A percentile compares a stretch with the other conserved stretches of the same genome.
Conservation (phyloP, 1,140 invertebrate species). For the Bacillus rossius region DNA sequence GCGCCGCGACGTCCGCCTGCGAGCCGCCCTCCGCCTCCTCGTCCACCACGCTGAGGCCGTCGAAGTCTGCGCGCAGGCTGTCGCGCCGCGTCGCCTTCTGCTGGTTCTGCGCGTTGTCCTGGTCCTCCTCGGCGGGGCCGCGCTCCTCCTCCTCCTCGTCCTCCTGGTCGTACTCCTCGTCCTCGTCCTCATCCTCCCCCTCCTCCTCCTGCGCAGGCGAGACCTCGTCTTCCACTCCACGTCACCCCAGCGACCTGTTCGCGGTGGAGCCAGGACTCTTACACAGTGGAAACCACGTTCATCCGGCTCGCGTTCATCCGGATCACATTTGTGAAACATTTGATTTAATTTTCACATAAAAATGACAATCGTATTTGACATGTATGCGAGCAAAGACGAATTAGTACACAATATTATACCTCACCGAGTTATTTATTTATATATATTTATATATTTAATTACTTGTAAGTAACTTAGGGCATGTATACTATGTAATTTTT, state of each 20-base stretch:
- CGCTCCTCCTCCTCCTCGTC: conserved; percentile 27
- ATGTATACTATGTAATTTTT: too few species aligned
- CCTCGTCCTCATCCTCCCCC: conserved; percentile 30
- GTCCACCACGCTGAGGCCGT: conserved; percentile 66
- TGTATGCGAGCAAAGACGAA: too few species aligned
- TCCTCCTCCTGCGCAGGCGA: conserved; percentile 37
- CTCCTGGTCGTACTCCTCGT: conserved; percentile 28
- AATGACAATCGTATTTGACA: too few species aligned
- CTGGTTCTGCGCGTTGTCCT: conserved; percentile 21
- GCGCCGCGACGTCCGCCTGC: not conserved
- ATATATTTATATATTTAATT: too few species aligned
- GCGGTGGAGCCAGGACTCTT: not conserved
- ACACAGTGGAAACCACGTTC: too few species aligned
- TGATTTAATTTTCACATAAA: too few species aligned
- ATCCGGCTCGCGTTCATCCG: too few species aligned
- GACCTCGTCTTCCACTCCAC: not conserved
- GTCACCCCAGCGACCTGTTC: not conserved
- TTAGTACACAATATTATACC: too few species aligned
- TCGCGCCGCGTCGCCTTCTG: conserved; percentile 28
- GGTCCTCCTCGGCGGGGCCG: conserved; percentile 18
- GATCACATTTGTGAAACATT: too few species aligned
- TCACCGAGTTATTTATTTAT: too few species aligned
- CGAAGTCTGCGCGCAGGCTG: conserved; percentile 52
- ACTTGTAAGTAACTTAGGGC: too few species aligned
- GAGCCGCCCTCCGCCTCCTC: conserved; percentile 47